Percentiles rank a stretch among this genome's conserved stretches.
phyloP scores from a whole-genome alignment of 2,113 vertebrate genomes.

The Rhagologus leucostigma region DNA sequence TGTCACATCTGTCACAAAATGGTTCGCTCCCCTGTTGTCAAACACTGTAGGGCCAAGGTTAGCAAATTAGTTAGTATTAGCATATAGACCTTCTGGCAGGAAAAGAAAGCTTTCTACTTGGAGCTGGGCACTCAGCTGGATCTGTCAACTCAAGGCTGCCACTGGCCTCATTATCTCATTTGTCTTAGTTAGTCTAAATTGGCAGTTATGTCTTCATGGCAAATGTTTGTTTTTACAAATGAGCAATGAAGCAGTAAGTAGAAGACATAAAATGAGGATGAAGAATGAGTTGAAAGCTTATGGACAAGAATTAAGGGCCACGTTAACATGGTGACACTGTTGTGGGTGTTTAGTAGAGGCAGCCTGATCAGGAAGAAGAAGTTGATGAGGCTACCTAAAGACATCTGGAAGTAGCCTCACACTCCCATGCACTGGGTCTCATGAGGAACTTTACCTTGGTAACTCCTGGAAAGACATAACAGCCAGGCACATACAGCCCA shows the following conservation, averaged over 20 bases:
- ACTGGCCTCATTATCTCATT: slow-evolving; percentile 78
- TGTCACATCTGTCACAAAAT: slow-evolving; percentile 74
- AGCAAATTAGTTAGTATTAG: slow-evolving; percentile 80
- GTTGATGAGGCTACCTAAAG: neutral
- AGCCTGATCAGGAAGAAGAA: neutral
- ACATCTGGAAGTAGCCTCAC: neutral
- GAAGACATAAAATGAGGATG: slow-evolving; percentile 12
- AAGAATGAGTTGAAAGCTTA: neutral
- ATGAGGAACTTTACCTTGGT: neutral
- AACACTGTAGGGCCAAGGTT: slow-evolving; percentile 68
- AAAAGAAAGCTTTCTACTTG: slow-evolving; percentile 65
- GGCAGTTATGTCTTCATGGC: slow-evolving; percentile 76
- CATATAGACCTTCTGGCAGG: slow-evolving; percentile 78
- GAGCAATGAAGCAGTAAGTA: slow-evolving; percentile 66
- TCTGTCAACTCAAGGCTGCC: slow-evolving; percentile 73
- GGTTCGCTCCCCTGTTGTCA: slow-evolving; percentile 66
- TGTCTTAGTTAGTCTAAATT: slow-evolving; percentile 83
- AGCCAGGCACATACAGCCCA: neutral
- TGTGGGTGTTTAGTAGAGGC: neutral
- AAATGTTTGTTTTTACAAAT: slow-evolving; percentile 81
- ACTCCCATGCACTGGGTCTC: neutral
- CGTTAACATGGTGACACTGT: neutral
- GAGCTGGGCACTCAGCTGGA: slow-evolving; percentile 66
- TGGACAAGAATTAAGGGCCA: neutral
- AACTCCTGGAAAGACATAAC: neutral